Conservation (phyloP, 53 echinoderm and acorn worm genomes). For the Temnopleurus reevesii region DNA sequence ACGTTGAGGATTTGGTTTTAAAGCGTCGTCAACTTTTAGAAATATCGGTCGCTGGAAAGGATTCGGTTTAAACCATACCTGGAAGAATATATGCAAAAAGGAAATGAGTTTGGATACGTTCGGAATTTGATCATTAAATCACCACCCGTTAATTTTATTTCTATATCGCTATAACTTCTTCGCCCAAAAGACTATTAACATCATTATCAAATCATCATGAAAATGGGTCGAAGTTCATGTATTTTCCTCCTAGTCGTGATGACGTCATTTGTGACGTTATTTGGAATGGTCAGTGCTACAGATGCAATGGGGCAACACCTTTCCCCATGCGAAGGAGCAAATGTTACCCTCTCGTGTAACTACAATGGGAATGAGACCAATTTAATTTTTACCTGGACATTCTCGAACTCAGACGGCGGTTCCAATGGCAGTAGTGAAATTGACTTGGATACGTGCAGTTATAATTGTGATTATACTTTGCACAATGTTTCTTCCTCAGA, state of each 20-base stretch:
- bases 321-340: not conserved
- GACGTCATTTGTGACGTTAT: not conserved
- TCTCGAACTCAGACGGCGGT: not conserved
- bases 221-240: not conserved
- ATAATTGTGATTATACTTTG: not conserved
- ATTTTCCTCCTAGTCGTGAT: no score
- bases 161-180: not conserved
- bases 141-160: not conserved
- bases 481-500: not conserved
- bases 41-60: not conserved
- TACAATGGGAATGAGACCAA: not conserved
- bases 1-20: no score
- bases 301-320: not conserved
- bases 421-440: not conserved
- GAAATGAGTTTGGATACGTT: not conserved
- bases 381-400: not conserved
- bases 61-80: not conserved
- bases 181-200: not conserved
- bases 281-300: not conserved
- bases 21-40: no score
- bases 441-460: not conserved
- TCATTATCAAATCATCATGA: not conserved
- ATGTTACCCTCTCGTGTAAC: not conserved
- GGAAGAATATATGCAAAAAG: not conserved
- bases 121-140: not conserved